Conservation (phyloP, 2,113 vertebrate genomes). For the Tetraodon nigroviridis region DNA sequence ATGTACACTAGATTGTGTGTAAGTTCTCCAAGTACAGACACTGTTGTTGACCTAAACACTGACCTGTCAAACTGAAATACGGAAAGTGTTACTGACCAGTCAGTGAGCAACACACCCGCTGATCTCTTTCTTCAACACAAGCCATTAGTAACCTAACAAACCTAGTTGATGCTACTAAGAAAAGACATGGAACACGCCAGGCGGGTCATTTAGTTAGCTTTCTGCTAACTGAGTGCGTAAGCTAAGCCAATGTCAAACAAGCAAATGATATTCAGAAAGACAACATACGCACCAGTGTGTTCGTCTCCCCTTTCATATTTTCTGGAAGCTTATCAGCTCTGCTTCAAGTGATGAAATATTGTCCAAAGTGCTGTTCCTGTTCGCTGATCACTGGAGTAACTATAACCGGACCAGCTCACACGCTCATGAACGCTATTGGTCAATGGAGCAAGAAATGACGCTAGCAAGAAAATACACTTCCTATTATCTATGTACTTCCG, state of each 20-base stretch:
- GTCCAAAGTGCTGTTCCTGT: not conserved
- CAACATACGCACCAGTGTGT: slow-evolving; percentile 54
- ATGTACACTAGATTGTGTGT: too few relatives aligned
- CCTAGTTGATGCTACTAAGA: not conserved
- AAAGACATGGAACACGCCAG: too few relatives aligned
- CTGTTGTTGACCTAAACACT: slow-evolving; percentile 3
- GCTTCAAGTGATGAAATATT: not conserved
- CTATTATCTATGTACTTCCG: not conserved
- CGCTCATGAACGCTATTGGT: not conserved
- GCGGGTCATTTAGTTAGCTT: not conserved
- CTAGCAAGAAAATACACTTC: not conserved
- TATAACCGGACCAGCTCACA: not conserved
- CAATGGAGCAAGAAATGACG: not conserved
- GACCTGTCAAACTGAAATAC: not conserved
- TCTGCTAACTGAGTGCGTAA: not conserved
- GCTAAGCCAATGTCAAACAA: not conserved
- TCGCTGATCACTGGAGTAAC: not conserved
- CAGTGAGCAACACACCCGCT: too few relatives aligned
- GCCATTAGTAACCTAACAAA: too few relatives aligned
- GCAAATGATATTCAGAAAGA: not conserved
- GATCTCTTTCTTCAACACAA: too few relatives aligned
- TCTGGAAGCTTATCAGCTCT: not conserved
- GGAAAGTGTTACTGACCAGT: too few relatives aligned
- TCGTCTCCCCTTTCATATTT: slow-evolving; percentile 58
- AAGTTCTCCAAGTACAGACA: too few relatives aligned